phyloP scores from a whole-genome alignment of 2,113 vertebrate species.

The Lasiurus cinereus region DNA sequence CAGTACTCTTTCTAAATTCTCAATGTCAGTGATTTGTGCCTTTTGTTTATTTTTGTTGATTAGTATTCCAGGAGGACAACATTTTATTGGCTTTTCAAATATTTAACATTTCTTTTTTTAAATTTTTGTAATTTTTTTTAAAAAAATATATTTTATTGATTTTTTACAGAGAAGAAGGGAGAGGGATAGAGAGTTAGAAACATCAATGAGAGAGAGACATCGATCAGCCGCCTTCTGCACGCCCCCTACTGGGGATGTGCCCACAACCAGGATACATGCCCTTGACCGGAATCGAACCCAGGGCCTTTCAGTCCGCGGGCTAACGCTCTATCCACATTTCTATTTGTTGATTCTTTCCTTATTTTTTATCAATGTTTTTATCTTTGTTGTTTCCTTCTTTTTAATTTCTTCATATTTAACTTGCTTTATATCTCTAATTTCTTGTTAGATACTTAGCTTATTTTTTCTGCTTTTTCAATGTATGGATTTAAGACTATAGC shows the following conservation, averaged over 20 bases:
- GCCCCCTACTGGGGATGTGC: too few species aligned
- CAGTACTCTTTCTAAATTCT: neutral
- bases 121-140: too few species aligned
- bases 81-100: conserved; percentile 8
- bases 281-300: too few species aligned
- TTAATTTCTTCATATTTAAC: neutral
- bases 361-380: neutral
- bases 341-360: neutral
- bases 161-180: too few species aligned
- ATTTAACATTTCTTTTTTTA: too few species aligned
- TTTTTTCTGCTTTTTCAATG: neutral
- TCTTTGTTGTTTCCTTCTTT: neutral
- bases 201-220: too few species aligned
- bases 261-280: too few species aligned
- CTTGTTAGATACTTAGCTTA: neutral
- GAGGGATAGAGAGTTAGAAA: too few species aligned
- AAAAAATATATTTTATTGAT: too few species aligned
- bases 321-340: neutral
- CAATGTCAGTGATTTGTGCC: neutral
- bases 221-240: too few species aligned
- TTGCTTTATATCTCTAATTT: neutral
- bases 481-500: neutral
- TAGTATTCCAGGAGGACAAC: neutral
- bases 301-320: too few species aligned
- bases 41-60: neutral